Conservation (phyloP, 2,888 invertebrate species). For the Ophioninae sp. region DNA sequence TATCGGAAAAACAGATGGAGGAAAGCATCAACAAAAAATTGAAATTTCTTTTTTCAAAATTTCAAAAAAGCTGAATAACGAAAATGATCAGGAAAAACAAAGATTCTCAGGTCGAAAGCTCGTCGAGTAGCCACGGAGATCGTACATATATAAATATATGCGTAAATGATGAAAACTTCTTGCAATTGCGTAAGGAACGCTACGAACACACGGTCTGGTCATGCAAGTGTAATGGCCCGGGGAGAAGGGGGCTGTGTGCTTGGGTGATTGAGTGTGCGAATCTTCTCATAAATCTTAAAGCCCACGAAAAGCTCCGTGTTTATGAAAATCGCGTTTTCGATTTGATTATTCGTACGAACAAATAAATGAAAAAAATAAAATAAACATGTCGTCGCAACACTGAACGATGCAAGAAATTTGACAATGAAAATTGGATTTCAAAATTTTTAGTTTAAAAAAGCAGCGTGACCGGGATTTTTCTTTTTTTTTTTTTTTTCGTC, state of each 20-base stretch:
- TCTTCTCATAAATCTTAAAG: conserved; percentile 22
- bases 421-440: neutral
- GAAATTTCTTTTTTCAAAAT: too few relatives aligned
- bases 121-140: neutral
- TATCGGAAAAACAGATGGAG: too few relatives aligned
- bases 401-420: conserved; percentile 7
- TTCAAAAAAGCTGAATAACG: neutral
- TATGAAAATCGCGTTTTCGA: neutral
- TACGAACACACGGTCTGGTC: conserved; percentile 81
- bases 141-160: conserved; percentile 55
- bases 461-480: conserved; percentile 26
- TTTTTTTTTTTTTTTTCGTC: conserved; percentile 8
- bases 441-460: conserved; percentile 17
- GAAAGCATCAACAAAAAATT: too few relatives aligned
- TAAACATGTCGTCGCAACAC: neutral
- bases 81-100: neutral
- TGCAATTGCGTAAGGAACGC: conserved; percentile 78
- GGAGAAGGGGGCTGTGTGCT: conserved; percentile 79
- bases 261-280: conserved; percentile 74
- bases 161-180: conserved; percentile 70
- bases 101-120: neutral
- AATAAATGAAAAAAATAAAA: conserved; percentile 11
- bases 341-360: neutral
- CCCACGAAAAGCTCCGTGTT: conserved; percentile 25
- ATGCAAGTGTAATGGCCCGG: conserved; percentile 80